Conservation (phyloP, 2,113 vertebrate genomes). For the Tenebrosternarchus preto region DNA sequence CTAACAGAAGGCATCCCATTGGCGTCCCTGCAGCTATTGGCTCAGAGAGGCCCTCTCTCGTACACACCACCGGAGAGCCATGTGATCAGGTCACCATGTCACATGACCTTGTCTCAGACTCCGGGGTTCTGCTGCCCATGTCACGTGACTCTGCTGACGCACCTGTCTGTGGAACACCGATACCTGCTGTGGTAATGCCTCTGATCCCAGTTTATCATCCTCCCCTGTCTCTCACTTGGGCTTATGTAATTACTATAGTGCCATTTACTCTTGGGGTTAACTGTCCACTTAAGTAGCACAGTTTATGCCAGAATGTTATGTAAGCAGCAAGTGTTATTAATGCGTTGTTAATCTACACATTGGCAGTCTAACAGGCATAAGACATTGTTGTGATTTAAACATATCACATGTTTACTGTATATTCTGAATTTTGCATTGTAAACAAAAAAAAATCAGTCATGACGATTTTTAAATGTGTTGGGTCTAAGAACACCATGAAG, state of each 20-base stretch:
- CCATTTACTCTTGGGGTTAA: not conserved
- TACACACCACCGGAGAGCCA: not conserved
- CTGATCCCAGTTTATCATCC: not conserved
- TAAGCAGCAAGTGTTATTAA: no score
- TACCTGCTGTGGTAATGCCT: constrained; percentile 32
- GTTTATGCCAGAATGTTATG: no score
- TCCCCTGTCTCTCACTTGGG: not conserved
- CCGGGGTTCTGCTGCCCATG: not conserved
- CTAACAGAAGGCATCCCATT: constrained; percentile 52
- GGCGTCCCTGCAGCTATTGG: not conserved
- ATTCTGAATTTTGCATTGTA: no score
- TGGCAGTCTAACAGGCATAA: no score
- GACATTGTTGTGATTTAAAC: no score
- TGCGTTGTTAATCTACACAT: no score
- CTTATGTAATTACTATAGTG: not conserved
- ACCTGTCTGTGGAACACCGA: constrained; percentile 9
- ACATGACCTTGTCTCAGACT: constrained; percentile 11
- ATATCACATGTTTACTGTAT: no score
- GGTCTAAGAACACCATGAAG: no score
- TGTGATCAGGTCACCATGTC: constrained; percentile 4
- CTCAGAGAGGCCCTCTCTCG: constrained; percentile 16
- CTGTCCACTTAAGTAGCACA: no score
- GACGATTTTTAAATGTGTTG: no score
- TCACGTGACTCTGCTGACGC: constrained; percentile 7
- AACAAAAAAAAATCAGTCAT: no score